Percentiles rank a stretch among this genome's conserved stretches.
Evolutionary conservation across 1,140 invertebrate species (phyloP).

Genomic region (Bombus turneri): DNA sequence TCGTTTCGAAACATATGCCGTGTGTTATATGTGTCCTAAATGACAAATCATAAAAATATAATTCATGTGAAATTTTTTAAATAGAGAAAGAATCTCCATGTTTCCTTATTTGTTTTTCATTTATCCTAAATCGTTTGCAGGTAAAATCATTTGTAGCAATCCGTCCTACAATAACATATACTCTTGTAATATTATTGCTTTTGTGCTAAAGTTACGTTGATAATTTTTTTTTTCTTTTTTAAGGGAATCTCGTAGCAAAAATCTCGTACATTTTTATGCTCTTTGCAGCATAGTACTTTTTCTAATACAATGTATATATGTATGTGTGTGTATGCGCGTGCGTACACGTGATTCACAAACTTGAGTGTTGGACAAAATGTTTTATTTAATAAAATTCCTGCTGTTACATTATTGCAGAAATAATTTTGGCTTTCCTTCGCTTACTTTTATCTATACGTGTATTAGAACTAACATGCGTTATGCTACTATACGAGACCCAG

Average conservation of each 20-base stretch:
- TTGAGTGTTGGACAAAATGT: not conserved
- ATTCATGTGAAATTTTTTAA: slow-evolving; percentile 4
- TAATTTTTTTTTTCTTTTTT: not conserved
- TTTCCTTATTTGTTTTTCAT: not conserved
- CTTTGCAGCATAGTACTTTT: not conserved
- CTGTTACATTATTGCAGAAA: not conserved
- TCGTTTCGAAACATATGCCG: not conserved
- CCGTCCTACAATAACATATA: slow-evolving; percentile 3
- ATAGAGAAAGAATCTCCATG: not conserved
- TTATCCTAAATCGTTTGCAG: not conserved
- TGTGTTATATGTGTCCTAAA: not conserved
- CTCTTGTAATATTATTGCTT: slow-evolving; percentile 28
- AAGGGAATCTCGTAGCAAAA: not conserved
- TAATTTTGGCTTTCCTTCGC: not conserved
- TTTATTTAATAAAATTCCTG: not conserved
- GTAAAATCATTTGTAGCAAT: not conserved
- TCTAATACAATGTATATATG: not conserved
- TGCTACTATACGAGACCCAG: not conserved
- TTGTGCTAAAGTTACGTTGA: slow-evolving; percentile 13
- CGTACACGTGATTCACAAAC: not conserved
- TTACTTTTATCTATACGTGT: not conserved
- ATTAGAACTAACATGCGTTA: not conserved
- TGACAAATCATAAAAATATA: slow-evolving; percentile 20
- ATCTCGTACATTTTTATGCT: not conserved
- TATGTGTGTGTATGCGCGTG: not conserved